Evolutionary conservation across 2,113 vertebrate species (phyloP).

Genomic region (Symphodus melops): DNA sequence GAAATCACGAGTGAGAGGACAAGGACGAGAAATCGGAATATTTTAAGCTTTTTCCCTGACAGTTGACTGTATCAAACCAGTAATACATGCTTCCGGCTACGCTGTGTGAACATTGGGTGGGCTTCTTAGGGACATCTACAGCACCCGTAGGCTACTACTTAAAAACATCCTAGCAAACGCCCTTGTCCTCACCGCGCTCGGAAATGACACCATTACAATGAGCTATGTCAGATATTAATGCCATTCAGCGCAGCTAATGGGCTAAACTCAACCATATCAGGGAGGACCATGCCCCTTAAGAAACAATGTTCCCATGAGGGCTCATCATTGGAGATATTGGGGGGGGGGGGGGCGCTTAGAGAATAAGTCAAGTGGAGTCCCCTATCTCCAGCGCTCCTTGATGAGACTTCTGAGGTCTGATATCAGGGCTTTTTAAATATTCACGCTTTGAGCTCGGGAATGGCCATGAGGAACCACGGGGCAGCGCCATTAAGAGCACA

Average conservation of each 20-base stretch:
- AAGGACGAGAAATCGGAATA: constrained; percentile 67
- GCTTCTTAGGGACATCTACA: constrained; percentile 65
- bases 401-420: constrained; percentile 69
- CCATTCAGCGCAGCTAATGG: constrained; percentile 69
- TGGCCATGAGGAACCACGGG: constrained; percentile 42
- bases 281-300: constrained; percentile 67
- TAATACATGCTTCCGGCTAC: constrained; percentile 45
- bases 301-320: constrained; percentile 62
- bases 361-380: constrained; percentile 43
- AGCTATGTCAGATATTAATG: constrained; percentile 77
- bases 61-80: constrained; percentile 57
- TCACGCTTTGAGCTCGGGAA: constrained; percentile 60
- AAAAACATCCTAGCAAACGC: constrained; percentile 65
- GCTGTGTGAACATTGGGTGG: constrained; percentile 54
- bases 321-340: constrained; percentile 57
- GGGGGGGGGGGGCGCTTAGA: constrained; percentile 18
- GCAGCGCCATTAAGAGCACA: constrained; percentile 56
- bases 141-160: constrained; percentile 55
- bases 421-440: constrained; percentile 66
- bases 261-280: constrained; percentile 71
- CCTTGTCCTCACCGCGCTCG: constrained; percentile 68
- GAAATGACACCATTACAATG: constrained; percentile 75
- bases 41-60: constrained; percentile 54
- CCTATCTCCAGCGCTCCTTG: constrained; percentile 47
- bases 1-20: constrained; percentile 56